Evolutionary conservation across 64 coral and sea anemone genomes (phyloP).

Genomic region (Cladopsammia gracilis): DNA sequence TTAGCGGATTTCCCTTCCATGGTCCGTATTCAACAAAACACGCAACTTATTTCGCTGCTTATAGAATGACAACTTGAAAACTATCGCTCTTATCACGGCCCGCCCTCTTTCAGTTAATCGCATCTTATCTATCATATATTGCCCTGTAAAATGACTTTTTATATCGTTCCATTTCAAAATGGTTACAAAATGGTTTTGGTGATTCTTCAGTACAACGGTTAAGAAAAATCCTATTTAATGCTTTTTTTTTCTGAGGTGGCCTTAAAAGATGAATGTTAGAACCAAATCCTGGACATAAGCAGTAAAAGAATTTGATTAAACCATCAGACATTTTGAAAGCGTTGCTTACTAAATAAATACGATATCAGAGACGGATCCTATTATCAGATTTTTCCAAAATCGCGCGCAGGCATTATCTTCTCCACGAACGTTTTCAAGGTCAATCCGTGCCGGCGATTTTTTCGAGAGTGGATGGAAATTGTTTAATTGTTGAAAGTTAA

Average conservation of each 20-base stretch:
- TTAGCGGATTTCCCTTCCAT: constrained; percentile 39
- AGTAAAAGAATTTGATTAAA: constrained; percentile 40
- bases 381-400: constrained; percentile 17
- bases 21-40: neutral
- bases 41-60: constrained; percentile 3
- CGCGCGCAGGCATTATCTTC: neutral
- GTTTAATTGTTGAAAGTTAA: neutral
- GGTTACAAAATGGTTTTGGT: neutral
- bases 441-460: neutral
- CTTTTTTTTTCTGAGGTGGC: neutral
- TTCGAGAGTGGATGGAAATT: neutral
- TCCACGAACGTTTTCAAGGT: neutral
- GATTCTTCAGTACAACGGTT: neutral
- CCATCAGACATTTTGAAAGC: constrained; percentile 26
- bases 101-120: neutral
- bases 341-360: neutral
- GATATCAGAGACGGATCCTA: constrained; percentile 9
- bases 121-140: neutral
- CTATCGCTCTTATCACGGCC: neutral
- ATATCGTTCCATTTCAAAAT: neutral
- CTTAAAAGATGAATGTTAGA: neutral
- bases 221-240: neutral
- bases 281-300: constrained; percentile 16
- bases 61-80: neutral
- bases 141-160: neutral